phyloP scores from a whole-genome alignment of 2,888 invertebrate genomes.

The Syrista parreyssii region DNA sequence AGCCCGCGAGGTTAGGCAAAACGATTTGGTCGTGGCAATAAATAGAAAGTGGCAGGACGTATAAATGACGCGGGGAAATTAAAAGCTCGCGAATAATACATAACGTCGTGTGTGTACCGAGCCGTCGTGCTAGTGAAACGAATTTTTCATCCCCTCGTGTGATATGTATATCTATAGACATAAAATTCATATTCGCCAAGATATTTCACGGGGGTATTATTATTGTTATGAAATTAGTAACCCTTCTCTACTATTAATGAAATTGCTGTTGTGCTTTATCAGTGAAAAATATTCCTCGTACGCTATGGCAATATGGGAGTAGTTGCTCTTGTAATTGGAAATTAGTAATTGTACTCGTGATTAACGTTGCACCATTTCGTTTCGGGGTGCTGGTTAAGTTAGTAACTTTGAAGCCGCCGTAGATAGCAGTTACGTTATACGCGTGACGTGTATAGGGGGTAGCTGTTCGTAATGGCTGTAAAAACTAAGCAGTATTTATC shows the following conservation, averaged over 20 bases:
- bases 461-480: neutral
- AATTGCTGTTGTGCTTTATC: neutral
- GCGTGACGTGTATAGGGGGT: neutral
- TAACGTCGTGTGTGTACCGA: neutral
- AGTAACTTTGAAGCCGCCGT: neutral
- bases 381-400: neutral
- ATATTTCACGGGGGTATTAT: too few species aligned
- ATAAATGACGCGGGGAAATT: neutral
- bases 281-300: neutral
- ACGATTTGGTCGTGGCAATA: neutral
- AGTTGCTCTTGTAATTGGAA: neutral
- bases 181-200: too few species aligned
- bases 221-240: neutral
- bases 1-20: neutral
- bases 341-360: neutral
- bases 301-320: neutral
- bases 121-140: neutral
- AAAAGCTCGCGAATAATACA: neutral
- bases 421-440: neutral
- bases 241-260: neutral
- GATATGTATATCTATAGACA: too few species aligned
- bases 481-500: slow-evolving; percentile 33
- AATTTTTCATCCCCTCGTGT: neutral
- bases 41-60: neutral
- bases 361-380: neutral